phyloP scores from a whole-genome alignment of 2,113 vertebrate species.

The Mormoops blainvillei region DNA sequence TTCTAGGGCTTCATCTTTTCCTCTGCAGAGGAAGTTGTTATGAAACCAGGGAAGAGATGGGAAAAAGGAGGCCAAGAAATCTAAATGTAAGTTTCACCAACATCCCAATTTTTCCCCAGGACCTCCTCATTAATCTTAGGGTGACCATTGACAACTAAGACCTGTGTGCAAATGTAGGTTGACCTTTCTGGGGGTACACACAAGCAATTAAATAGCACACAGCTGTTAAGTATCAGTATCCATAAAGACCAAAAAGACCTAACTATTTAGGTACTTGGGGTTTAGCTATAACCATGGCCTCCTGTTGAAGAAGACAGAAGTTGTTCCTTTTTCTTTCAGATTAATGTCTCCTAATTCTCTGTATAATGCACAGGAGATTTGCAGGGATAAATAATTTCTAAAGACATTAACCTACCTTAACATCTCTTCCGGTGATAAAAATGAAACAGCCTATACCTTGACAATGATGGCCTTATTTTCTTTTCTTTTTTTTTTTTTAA shows the following conservation, averaged over 20 bases:
- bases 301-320: conserved; percentile 4
- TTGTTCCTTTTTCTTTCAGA: conserved; percentile 20
- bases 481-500: conserved; percentile 59
- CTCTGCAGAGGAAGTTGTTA: background rate
- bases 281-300: background rate
- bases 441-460: background rate
- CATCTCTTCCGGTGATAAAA: conserved; percentile 53
- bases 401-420: conserved; percentile 48
- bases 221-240: conserved; percentile 18
- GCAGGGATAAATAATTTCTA: conserved; percentile 57
- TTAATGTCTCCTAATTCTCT: conserved; percentile 46
- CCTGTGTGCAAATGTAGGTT: background rate
- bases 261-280: conserved; percentile 32
- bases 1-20: background rate
- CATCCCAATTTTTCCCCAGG: background rate
- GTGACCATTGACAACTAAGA: background rate
- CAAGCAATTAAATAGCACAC: background rate
- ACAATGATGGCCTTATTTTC: conserved; percentile 21
- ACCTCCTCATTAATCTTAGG: conserved; percentile 6
- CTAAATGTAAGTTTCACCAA: background rate
- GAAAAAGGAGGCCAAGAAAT: background rate
- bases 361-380: conserved; percentile 40
- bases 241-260: background rate
- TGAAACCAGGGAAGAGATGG: background rate
- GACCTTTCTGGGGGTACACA: background rate